A percentile compares a stretch with the other conserved stretches of the same genome.
Evolutionary conservation across 2,888 invertebrate genomes (phyloP).

Genomic region (Rutpela maculata): DNA sequence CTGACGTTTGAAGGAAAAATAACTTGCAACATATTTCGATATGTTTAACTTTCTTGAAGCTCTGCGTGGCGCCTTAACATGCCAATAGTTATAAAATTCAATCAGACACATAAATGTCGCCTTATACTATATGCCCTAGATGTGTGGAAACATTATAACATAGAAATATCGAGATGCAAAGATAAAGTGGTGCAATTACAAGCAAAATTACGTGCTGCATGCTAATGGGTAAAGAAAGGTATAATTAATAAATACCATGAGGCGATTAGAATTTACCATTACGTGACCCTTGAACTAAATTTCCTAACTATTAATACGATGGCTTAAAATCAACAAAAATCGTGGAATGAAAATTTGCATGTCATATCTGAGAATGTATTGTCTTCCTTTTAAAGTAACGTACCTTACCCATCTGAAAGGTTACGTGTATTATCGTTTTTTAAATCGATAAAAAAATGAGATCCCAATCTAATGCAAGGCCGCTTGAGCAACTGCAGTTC

Average conservation of each 20-base stretch:
- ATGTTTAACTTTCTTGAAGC: too few species aligned
- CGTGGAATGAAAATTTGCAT: conserved; percentile 12
- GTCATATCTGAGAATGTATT: conserved; percentile 18
- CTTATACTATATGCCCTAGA: background rate
- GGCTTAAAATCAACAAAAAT: conserved; percentile 1
- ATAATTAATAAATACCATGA: conserved; percentile 1
- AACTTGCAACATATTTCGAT: too few species aligned
- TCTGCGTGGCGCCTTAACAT: too few species aligned
- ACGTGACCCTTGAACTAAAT: conserved; percentile 11
- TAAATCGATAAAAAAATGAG: conserved; percentile 24
- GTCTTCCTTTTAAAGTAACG: conserved; percentile 25
- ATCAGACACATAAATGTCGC: too few species aligned
- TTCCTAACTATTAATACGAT: background rate
- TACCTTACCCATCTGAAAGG: conserved; percentile 36
- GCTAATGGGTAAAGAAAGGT: background rate
- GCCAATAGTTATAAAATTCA: too few species aligned
- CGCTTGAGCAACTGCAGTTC: conserved; percentile 27
- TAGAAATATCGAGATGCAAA: background rate
- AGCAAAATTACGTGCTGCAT: background rate
- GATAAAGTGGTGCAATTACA: background rate
- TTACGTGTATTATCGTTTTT: conserved; percentile 23
- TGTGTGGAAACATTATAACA: background rate
- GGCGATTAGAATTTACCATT: background rate
- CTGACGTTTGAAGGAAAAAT: too few species aligned
- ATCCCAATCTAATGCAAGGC: conserved; percentile 35